Evolutionary conservation across 1,140 invertebrate genomes (phyloP).

Genomic region (Anadara kagoshimensis): DNA sequence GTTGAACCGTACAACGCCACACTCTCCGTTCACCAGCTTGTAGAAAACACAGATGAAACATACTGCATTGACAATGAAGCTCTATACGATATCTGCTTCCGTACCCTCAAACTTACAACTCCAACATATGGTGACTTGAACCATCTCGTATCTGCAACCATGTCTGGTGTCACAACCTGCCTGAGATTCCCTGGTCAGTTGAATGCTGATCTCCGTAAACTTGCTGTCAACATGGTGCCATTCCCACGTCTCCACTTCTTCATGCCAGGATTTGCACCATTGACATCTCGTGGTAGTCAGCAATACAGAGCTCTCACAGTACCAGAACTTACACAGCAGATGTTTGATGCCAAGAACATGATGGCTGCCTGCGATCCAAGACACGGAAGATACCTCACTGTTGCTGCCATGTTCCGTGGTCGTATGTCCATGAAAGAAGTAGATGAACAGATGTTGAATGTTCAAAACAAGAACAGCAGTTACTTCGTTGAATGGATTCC

Average conservation of each 20-base stretch:
- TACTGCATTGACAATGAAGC: conserved; percentile 89
- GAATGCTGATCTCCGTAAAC: conserved; percentile 89
- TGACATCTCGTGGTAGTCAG: conserved; percentile 78
- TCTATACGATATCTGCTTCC: conserved; percentile 86
- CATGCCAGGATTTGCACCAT: conserved; percentile 85
- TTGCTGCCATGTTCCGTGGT: conserved; percentile 93
- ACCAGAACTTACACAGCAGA: conserved; percentile 82
- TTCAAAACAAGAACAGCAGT: conserved; percentile 76
- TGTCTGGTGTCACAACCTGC: conserved; percentile 85
- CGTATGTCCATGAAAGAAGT: conserved; percentile 97
- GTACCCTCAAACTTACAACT: conserved; percentile 83
- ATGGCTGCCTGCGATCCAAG: conserved; percentile 85
- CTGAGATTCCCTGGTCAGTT: conserved; percentile 85
- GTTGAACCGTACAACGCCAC: conserved; percentile 79
- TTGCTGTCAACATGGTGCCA: conserved; percentile 86
- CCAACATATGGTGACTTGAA: conserved; percentile 82
- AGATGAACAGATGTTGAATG: conserved; percentile 76
- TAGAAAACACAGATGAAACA: conserved; percentile 86
- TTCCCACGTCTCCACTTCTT: conserved; percentile 88
- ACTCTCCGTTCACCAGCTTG: conserved; percentile 81
- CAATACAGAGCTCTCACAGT: conserved; percentile 77
- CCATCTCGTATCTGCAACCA: conserved; percentile 77
- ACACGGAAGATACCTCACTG: conserved; percentile 81
- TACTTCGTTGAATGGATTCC: conserved; percentile 97
- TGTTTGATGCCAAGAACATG: conserved; percentile 86